Evolutionary conservation across 1,140 invertebrate species (phyloP), one percentile per base, ranked within the genome.

Genomic region (Melitaea cinxia): DNA sequence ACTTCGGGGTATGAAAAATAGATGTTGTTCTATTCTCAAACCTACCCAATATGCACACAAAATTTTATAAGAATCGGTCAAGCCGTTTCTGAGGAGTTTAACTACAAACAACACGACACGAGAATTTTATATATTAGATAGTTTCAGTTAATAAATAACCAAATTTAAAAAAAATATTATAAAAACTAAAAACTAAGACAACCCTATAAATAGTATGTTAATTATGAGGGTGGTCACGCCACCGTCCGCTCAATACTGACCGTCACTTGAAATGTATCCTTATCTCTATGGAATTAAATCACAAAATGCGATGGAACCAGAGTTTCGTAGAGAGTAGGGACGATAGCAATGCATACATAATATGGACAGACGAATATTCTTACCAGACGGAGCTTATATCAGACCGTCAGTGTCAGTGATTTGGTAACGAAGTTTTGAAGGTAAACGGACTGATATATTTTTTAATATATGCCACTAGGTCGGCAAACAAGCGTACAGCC

Each of bases 231-330:
- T 23, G 55, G 63, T 65, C 63, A 65, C 63, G 63, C 55, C 28
- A 65, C 26, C 47, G 10, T 39, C 37, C 63, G 56, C 63, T 65
- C 63, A 49, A 65, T 65, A 65, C 56, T 65, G 47, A 65, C 63
- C 47, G 26, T 37, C 19, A 26, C 42, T 23, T 19, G n/a, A 56
- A 56, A 15, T 12, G 5, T 37, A 10, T 24, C n/a, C 26, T 49
- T 65, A 65, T 47, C 26, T 9, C 19, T 35, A 65, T 59, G 1
- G 9, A 0, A 4, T 59, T 54, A 65, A 57, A 14, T 17, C 30
- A 12, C 33, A 65, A 12, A 47, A 47, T 47, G 14, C 4, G 17
- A 19, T 42, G n/a, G 1, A n/a, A 37, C 2, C 5, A 14, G 35
- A 15, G 14, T 42, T 42, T 17, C 37, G 37, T 17, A 17, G 14